A percentile compares a stretch with the other conserved stretches of the same genome.
Conservation (phyloP, 2,113 vertebrate species). For the Entomyzon cyanotis region DNA sequence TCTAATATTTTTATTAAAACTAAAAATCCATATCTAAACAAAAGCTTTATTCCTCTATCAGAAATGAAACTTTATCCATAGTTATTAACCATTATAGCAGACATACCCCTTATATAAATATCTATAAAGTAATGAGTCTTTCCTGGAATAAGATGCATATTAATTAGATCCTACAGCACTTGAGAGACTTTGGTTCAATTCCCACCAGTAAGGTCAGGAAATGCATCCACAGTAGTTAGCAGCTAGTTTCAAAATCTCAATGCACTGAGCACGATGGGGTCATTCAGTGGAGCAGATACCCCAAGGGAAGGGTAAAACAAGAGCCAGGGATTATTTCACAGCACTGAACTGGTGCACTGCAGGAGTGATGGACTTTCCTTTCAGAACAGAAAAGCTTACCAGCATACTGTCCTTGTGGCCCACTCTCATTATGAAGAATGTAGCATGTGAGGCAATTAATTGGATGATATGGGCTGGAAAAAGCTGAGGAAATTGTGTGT, state of each 20-base stretch:
- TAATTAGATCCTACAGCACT: conserved; percentile 79
- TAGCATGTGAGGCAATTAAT: conserved; percentile 52
- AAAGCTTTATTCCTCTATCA: conserved; percentile 57
- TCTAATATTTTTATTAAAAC: conserved; percentile 61
- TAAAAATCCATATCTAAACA: conserved; percentile 69
- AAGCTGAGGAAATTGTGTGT: not conserved
- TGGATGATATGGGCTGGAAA: conserved; percentile 38
- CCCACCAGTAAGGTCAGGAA: conserved; percentile 79
- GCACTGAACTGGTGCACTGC: conserved; percentile 39
- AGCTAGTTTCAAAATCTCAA: conserved; percentile 76
- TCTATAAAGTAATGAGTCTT: conserved; percentile 77
- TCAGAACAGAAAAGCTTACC: conserved; percentile 35
- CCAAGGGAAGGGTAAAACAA: conserved; percentile 72
- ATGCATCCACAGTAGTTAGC: conserved; percentile 76
- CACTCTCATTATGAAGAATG: conserved; percentile 44
- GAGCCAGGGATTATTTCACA: conserved; percentile 67
- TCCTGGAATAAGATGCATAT: conserved; percentile 80
- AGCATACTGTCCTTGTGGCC: conserved; percentile 32
- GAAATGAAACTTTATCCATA: conserved; percentile 60
- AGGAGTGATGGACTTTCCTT: conserved; percentile 54
- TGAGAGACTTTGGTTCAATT: conserved; percentile 79
- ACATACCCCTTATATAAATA: conserved; percentile 71
- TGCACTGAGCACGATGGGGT: conserved; percentile 69
- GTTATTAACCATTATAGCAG: conserved; percentile 70
- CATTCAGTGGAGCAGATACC: conserved; percentile 69